Conservation (phyloP, 2,797 vertebrate genomes). For the Paramormyrops hopkinsi region DNA sequence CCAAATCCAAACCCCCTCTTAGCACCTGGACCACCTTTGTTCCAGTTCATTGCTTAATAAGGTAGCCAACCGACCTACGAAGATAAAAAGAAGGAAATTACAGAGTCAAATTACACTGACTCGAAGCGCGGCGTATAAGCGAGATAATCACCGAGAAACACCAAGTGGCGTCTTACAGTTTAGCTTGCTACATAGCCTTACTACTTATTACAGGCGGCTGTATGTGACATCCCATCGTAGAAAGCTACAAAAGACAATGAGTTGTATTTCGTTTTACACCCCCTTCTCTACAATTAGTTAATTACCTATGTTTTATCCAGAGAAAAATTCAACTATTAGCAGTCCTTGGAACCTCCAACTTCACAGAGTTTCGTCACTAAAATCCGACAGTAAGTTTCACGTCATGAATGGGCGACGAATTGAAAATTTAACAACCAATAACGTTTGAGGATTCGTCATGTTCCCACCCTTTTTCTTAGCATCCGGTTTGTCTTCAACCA, state of each 20-base stretch:
- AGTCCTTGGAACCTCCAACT: not conserved
- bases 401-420: conserved; percentile 11
- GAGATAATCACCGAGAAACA: not conserved
- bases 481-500: not conserved
- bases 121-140: not conserved
- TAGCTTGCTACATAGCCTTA: not conserved
- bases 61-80: not conserved
- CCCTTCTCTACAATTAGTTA: not conserved
- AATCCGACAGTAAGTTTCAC: not conserved
- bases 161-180: not conserved
- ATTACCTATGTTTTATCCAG: not conserved
- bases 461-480: not conserved
- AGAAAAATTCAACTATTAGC: not conserved
- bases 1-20: conserved; percentile 98
- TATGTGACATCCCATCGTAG: not conserved
- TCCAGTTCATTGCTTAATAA: conserved; percentile 87
- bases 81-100: not conserved
- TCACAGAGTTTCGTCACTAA: conserved; percentile 4
- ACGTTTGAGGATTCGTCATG: not conserved
- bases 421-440: not conserved
- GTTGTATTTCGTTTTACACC: not conserved
- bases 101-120: not conserved
- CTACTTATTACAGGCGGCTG: not conserved
- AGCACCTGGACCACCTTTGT: conserved; percentile 85
- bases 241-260: not conserved